These are phyloP conservation scores for Caenorhabditis sp. DNA, from an alignment of 2,888 invertebrate species.

Conservation along the genomic window DNA sequence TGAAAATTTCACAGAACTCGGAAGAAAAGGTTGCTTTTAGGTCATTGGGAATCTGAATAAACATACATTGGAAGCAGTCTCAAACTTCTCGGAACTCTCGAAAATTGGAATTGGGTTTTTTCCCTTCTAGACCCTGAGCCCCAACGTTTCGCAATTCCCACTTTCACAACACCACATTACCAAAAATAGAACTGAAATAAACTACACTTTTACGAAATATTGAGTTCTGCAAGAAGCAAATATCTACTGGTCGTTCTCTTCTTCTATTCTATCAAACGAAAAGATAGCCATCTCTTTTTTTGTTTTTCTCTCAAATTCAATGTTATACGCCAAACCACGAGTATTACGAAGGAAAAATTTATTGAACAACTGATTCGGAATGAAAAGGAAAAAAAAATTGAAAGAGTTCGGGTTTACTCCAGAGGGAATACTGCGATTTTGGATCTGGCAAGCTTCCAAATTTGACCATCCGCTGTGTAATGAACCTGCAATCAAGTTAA, in stretches of 20 bases:
- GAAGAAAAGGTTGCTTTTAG: too few relatives aligned
- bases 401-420: not conserved
- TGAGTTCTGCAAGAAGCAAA: not conserved
- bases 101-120: too few relatives aligned
- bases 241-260: not conserved
- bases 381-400: not conserved
- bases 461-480: slow-evolving; percentile 64
- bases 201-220: slow-evolving; percentile 24
- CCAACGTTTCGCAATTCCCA: not conserved
- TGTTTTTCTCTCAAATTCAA: slow-evolving; percentile 24
- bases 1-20: too few relatives aligned
- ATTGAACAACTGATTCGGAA: slow-evolving; percentile 1
- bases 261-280: slow-evolving; percentile 17
- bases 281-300: slow-evolving; percentile 30
- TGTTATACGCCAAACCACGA: slow-evolving; percentile 13
- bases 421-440: slow-evolving; percentile 49
- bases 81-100: too few relatives aligned
- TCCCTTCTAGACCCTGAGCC: too few relatives aligned
- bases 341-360: slow-evolving; percentile 10
- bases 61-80: too few relatives aligned
- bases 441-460: slow-evolving; percentile 56
- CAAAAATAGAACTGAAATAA: not conserved
- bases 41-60: too few relatives aligned
- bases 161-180: not conserved
- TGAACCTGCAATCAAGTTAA: slow-evolving; percentile 48